Percentiles rank a stretch among this genome's conserved stretches.
Evolutionary conservation across 2,888 invertebrate species (phyloP).

Genomic region (Gonocerus acuteangulatus): DNA sequence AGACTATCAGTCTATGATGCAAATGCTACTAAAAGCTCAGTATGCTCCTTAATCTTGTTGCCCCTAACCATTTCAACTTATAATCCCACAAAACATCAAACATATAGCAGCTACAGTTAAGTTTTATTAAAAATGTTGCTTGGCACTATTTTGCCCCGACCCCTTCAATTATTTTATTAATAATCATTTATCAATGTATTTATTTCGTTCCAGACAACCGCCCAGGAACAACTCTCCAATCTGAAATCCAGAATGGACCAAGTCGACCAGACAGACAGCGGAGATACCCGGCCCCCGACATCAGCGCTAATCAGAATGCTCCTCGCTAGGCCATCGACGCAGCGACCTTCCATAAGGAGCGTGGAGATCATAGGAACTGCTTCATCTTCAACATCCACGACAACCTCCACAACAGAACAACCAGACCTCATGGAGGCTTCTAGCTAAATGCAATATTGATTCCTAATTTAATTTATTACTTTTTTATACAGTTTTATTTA

Average conservation of each 20-base stretch:
- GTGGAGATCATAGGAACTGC: conserved; percentile 31
- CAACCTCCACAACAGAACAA: conserved; percentile 23
- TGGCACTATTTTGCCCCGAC: too few relatives aligned
- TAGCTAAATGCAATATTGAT: conserved; percentile 1
- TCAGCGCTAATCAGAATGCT: conserved; percentile 39
- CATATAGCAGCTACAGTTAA: too few relatives aligned
- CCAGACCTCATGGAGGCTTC: conserved; percentile 33
- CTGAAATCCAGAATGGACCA: conserved; percentile 30
- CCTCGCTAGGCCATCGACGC: conserved; percentile 33
- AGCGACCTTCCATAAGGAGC: conserved; percentile 29
- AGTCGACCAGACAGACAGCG: conserved; percentile 31
- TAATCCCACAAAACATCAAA: too few relatives aligned
- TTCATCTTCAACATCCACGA: conserved; percentile 9
- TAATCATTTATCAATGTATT: too few relatives aligned
- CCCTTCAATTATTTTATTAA: too few relatives aligned
- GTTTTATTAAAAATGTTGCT: too few relatives aligned
- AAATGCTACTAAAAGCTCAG: too few relatives aligned
- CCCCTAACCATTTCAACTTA: too few relatives aligned
- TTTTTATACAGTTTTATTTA: conserved; percentile 2
- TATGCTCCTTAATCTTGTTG: too few relatives aligned
- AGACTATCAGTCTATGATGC: too few relatives aligned
- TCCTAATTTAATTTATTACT: conserved; percentile 1
- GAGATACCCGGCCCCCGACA: conserved; percentile 34
- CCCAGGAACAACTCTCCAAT: conserved; percentile 3
- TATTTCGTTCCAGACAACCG: background rate